These are phyloP conservation scores for Tipula unca DNA, from an alignment of 2,888 invertebrate genomes.

Conservation along the genomic window DNA sequence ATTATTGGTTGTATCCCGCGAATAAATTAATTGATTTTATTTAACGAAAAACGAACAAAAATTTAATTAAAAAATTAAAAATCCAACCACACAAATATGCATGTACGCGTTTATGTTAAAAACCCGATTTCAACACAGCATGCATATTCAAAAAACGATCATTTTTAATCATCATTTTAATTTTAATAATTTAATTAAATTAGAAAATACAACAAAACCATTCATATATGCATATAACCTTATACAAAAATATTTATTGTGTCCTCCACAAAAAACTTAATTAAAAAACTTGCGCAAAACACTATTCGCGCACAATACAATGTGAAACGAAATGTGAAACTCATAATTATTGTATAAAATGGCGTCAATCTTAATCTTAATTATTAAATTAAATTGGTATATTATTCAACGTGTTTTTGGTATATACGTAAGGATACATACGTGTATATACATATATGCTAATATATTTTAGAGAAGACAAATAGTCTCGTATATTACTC, in stretches of 20 bases:
- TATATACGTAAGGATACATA: neutral
- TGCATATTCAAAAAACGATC: neutral
- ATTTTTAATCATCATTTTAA: neutral
- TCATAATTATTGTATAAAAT: neutral
- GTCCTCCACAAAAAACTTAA: neutral
- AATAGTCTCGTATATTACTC: too few species aligned
- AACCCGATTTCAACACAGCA: neutral
- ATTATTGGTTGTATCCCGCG: too few species aligned
- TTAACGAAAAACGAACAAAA: too few species aligned
- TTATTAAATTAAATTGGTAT: neutral
- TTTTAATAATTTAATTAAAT: constrained; percentile 14
- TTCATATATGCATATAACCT: neutral
- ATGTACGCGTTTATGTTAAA: too few species aligned
- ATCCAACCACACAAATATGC: too few species aligned
- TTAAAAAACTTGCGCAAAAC: neutral
- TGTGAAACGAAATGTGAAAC: neutral
- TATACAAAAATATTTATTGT: neutral
- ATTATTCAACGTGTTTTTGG: neutral
- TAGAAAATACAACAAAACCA: neutral
- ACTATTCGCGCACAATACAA: neutral
- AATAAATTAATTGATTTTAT: too few species aligned
- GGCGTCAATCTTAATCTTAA: neutral
- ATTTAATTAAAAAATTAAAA: too few species aligned
- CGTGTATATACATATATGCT: too few species aligned
- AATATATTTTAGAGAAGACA: too few species aligned